These are phyloP conservation scores for Thera britannica DNA, from an alignment of 2,888 invertebrate genomes.

Conservation along the genomic window DNA sequence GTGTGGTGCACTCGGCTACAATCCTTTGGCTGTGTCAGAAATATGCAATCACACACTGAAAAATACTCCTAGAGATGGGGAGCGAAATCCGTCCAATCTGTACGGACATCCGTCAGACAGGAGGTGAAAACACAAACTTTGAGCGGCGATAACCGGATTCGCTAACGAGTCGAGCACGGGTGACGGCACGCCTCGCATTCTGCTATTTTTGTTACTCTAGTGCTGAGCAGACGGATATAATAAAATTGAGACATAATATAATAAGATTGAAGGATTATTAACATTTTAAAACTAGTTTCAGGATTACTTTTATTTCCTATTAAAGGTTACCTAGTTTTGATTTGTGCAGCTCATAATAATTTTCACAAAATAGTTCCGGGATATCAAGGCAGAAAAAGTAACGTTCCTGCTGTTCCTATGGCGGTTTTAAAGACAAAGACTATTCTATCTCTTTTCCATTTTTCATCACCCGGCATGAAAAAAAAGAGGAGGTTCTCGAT, in stretches of 20 bases:
- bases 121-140: constrained; percentile 71
- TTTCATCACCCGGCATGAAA: too few species aligned
- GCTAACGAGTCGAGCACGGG: constrained; percentile 72
- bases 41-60: constrained; percentile 18
- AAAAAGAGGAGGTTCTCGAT: too few species aligned
- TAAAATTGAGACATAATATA: constrained; percentile 25
- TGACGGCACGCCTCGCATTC: constrained; percentile 48
- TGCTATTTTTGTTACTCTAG: constrained; percentile 48
- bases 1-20: neutral
- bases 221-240: constrained; percentile 28
- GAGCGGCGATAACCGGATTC: constrained; percentile 73
- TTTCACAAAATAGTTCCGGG: too few species aligned
- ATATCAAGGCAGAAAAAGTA: too few species aligned
- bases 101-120: constrained; percentile 65
- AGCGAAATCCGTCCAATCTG: constrained; percentile 13
- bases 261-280: neutral
- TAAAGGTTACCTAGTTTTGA: neutral
- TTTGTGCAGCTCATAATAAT: neutral
- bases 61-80: constrained; percentile 13
- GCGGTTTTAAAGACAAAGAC: too few species aligned
- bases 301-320: neutral
- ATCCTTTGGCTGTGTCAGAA: neutral
- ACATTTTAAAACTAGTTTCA: neutral
- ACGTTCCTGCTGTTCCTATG: too few species aligned
- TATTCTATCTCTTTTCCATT: too few species aligned